These are phyloP conservation scores for Eupleurogrammus muticus DNA, from an alignment of 2,797 vertebrate species.

Conservation along the genomic window DNA sequence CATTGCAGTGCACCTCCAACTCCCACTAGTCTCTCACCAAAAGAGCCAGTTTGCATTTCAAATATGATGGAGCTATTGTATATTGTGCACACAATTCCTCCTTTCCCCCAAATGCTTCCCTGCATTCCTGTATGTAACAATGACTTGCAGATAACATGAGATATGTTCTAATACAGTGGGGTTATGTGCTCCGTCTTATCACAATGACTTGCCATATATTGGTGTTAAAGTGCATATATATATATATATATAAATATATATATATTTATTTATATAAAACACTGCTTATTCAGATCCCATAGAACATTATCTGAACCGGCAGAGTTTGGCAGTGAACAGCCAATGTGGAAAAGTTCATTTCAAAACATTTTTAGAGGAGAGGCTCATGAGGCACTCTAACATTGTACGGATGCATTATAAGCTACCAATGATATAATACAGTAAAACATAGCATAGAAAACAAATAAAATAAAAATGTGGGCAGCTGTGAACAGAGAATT, in stretches of 20 bases:
- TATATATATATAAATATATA: slow-evolving; percentile 3
- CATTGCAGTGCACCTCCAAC: slow-evolving; percentile 83
- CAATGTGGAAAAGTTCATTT: slow-evolving; percentile 30
- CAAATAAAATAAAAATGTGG: neutral
- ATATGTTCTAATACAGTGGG: slow-evolving; percentile 32
- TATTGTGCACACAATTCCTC: slow-evolving; percentile 77
- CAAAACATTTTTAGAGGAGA: neutral
- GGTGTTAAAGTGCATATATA: slow-evolving; percentile 21
- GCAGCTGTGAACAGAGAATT: neutral
- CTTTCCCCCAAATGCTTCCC: slow-evolving; percentile 47
- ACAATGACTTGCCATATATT: slow-evolving; percentile 12
- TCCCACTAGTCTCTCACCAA: slow-evolving; percentile 83
- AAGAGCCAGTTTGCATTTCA: slow-evolving; percentile 84
- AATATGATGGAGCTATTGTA: slow-evolving; percentile 82
- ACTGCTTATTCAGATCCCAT: slow-evolving; percentile 48
- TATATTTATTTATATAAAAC: slow-evolving; percentile 7
- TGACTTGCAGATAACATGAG: slow-evolving; percentile 61
- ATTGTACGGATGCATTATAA: neutral
- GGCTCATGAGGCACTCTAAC: neutral
- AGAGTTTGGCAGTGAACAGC: slow-evolving; percentile 10
- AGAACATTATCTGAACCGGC: slow-evolving; percentile 30
- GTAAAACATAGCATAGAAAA: neutral
- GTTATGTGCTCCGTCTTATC: slow-evolving; percentile 38
- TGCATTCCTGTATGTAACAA: slow-evolving; percentile 49
- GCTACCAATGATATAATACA: neutral